phyloP scores from a whole-genome alignment of 1,140 invertebrate genomes.

The silkworm (Bombyx mori) region DNA sequence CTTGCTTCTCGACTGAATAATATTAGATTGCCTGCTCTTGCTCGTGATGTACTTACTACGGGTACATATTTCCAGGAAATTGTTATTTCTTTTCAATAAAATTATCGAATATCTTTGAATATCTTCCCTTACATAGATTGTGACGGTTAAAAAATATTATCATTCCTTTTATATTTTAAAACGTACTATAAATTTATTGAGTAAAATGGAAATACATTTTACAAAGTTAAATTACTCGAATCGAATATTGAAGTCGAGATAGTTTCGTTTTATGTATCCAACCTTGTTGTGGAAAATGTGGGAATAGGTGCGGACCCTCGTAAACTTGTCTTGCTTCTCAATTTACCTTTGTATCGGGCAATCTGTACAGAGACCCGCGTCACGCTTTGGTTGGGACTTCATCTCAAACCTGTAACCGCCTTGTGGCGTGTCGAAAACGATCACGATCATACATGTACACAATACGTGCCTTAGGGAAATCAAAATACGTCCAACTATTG shows the following conservation, averaged over 20 bases:
- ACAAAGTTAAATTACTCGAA: slow-evolving; percentile 17
- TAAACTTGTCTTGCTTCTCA: slow-evolving; percentile 37
- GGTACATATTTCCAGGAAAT: slow-evolving; percentile 21
- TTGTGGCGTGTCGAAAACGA: slow-evolving; percentile 31
- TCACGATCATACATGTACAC: slow-evolving; percentile 22
- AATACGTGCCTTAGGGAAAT: slow-evolving; percentile 35
- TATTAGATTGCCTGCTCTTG: slow-evolving; percentile 24
- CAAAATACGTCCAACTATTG: slow-evolving; percentile 28
- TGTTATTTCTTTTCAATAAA: slow-evolving; percentile 22
- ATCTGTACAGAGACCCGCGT: slow-evolving; percentile 23
- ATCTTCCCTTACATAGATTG: slow-evolving; percentile 11
- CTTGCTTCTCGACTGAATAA: slow-evolving; percentile 29
- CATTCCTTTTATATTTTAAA: neutral
- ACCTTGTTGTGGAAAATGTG: slow-evolving; percentile 15
- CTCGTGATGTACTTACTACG: slow-evolving; percentile 11
- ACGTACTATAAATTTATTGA: slow-evolving; percentile 11
- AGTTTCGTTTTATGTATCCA: slow-evolving; percentile 20
- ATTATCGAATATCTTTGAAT: slow-evolving; percentile 18
- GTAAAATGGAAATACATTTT: slow-evolving; percentile 6
- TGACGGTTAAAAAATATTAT: slow-evolving; percentile 11
- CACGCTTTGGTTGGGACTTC: slow-evolving; percentile 28
- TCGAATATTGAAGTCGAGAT: slow-evolving; percentile 20
- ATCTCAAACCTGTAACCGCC: slow-evolving; percentile 22
- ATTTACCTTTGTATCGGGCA: slow-evolving; percentile 26
- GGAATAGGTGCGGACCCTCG: slow-evolving; percentile 17